Percentiles rank a stretch among this genome's conserved stretches.
These are phyloP conservation scores for Lottia gigantea DNA, from an alignment of 2,888 invertebrate genomes.

Conservation along the genomic window DNA sequence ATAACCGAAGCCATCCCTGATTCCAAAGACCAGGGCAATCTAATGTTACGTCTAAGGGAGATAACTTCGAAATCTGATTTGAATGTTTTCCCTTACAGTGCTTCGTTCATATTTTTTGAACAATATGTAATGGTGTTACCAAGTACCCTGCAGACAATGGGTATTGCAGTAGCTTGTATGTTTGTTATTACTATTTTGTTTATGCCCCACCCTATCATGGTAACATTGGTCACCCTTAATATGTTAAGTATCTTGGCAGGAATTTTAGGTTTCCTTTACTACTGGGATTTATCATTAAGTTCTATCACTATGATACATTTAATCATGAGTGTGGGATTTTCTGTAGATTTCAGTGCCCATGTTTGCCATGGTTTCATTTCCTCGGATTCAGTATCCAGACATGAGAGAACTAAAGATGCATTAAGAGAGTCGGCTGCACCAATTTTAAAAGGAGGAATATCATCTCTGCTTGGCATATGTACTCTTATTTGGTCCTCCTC, in stretches of 20 bases:
- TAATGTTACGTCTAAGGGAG: constrained; percentile 46
- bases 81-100: constrained; percentile 42
- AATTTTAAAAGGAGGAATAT: constrained; percentile 43
- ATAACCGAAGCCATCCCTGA: constrained; percentile 90
- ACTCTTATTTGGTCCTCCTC: constrained; percentile 36
- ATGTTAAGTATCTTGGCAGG: constrained; percentile 51
- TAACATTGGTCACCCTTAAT: constrained; percentile 44
- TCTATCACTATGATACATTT: constrained; percentile 57
- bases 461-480: constrained; percentile 43
- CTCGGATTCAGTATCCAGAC: constrained; percentile 25
- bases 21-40: constrained; percentile 69
- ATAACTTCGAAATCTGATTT: constrained; percentile 38
- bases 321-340: constrained; percentile 58
- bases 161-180: constrained; percentile 50
- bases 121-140: constrained; percentile 54
- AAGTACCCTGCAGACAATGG: constrained; percentile 51
- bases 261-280: constrained; percentile 53
- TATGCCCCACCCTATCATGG: constrained; percentile 52
- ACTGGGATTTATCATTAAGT: constrained; percentile 49
- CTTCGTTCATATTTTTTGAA: constrained; percentile 51
- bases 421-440: constrained; percentile 37
- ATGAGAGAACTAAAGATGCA: constrained; percentile 29
- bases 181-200: constrained; percentile 51
- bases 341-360: constrained; percentile 53
- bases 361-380: constrained; percentile 49